These are phyloP conservation scores for Galagoides demidoff DNA, from an alignment of 2,797 vertebrate species.

Conservation along the genomic window DNA sequence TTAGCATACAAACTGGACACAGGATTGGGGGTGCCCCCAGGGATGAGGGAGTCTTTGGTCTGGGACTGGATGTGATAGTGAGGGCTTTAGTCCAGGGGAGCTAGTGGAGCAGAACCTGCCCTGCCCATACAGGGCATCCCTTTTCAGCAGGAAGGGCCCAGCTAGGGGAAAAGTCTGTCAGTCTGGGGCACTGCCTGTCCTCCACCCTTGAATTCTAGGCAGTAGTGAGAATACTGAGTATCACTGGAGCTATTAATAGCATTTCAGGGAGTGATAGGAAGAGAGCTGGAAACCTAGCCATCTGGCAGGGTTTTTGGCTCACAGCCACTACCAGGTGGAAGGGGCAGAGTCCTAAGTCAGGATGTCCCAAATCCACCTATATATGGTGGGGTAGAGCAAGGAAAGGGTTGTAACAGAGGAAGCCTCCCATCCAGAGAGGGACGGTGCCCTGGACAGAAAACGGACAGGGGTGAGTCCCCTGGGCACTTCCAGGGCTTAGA, in stretches of 20 bases:
- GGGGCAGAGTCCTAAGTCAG: background rate
- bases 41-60: constrained; percentile 57
- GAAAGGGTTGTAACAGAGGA: constrained; percentile 41
- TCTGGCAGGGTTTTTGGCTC: background rate
- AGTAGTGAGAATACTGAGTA: background rate
- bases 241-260: constrained; percentile 64
- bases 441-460: background rate
- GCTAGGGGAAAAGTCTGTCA: background rate
- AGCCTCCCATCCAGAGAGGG: background rate
- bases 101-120: background rate
- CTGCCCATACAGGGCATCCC: background rate
- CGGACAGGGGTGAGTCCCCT: background rate
- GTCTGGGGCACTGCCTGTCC: background rate
- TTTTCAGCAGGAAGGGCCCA: background rate
- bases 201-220: background rate
- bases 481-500: background rate
- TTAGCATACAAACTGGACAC: constrained; percentile 77
- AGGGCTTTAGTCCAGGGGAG: background rate
- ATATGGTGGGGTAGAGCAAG: background rate
- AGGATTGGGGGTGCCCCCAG: constrained; percentile 29
- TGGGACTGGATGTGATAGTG: constrained; percentile 49
- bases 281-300: background rate
- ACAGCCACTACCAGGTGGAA: constrained; percentile 53
- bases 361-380: background rate
- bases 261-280: constrained; percentile 3